These are phyloP conservation scores for Tonatia bakeri DNA, from an alignment of 2,113 vertebrate species.

Conservation along the genomic window DNA sequence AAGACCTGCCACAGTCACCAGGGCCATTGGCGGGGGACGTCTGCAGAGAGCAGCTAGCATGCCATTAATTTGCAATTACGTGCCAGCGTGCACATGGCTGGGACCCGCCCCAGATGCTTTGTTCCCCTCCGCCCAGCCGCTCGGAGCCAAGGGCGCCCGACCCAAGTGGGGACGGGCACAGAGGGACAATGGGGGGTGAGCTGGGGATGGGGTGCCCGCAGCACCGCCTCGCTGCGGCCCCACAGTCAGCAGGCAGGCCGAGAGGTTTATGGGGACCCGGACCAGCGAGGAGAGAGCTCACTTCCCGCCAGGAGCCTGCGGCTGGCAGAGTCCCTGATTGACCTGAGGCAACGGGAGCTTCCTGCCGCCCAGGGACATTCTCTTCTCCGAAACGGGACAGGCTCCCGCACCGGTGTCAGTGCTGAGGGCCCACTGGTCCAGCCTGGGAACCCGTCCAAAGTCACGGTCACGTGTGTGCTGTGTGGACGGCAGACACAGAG, in stretches of 20 bases:
- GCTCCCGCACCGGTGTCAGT: not conserved
- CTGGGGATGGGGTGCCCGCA: not conserved
- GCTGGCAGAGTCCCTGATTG: not conserved
- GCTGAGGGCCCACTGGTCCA: not conserved
- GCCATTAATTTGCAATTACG: constrained; percentile 62
- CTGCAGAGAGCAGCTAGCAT: constrained; percentile 32
- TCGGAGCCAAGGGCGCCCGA: not conserved
- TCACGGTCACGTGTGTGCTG: not conserved
- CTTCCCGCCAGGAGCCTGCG: not conserved
- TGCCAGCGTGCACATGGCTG: constrained; percentile 53
- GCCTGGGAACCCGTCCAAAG: not conserved
- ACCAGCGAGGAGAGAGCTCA: not conserved
- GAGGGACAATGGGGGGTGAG: constrained; percentile 32
- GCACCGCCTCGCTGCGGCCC: not conserved
- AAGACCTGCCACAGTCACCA: constrained; percentile 54
- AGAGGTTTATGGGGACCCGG: not conserved
- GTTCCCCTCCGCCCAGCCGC: not conserved
- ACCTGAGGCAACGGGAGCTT: not conserved
- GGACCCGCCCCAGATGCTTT: constrained; percentile 50
- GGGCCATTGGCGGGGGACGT: not conserved
- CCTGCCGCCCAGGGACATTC: not conserved
- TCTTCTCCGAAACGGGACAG: not conserved
- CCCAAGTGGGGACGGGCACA: not conserved
- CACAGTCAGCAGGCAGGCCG: not conserved
- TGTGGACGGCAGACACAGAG: not conserved